phyloP scores from a whole-genome alignment of 2,888 invertebrate genomes.

The Orthosia incerta region DNA sequence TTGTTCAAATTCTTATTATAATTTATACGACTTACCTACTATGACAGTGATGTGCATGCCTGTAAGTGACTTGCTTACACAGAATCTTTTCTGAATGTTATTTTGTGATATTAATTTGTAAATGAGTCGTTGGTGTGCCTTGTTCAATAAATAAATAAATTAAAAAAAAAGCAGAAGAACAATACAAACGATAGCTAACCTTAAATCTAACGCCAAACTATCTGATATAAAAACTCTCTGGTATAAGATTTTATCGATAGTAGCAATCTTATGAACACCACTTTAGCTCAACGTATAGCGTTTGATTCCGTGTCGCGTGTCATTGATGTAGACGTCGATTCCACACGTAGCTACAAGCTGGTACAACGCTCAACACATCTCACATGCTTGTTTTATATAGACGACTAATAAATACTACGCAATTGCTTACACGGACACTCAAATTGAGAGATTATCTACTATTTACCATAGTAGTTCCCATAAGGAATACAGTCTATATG shows the following conservation, averaged over 20 bases:
- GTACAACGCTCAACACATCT: slow-evolving; percentile 51
- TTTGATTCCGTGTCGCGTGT: slow-evolving; percentile 72
- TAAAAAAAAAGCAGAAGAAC: not conserved
- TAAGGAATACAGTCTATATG: not conserved
- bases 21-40: no score
- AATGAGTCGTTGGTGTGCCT: no score
- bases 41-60: no score
- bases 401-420: slow-evolving; percentile 39
- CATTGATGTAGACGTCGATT: slow-evolving; percentile 75
- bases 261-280: slow-evolving; percentile 19
- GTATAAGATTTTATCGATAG: not conserved
- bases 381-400: slow-evolving; percentile 55
- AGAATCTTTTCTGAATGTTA: no score
- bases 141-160: no score
- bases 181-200: not conserved
- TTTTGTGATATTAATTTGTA: no score
- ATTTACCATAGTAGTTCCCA: no score
- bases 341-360: slow-evolving; percentile 54
- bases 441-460: not conserved
- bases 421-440: not conserved
- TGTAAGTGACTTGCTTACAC: no score
- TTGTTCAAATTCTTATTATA: no score
- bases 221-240: not conserved
- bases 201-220: not conserved
- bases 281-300: slow-evolving; percentile 49